These are phyloP conservation scores for Poecile atricapillus DNA, from an alignment of 2,113 vertebrate species.

Conservation along the genomic window DNA sequence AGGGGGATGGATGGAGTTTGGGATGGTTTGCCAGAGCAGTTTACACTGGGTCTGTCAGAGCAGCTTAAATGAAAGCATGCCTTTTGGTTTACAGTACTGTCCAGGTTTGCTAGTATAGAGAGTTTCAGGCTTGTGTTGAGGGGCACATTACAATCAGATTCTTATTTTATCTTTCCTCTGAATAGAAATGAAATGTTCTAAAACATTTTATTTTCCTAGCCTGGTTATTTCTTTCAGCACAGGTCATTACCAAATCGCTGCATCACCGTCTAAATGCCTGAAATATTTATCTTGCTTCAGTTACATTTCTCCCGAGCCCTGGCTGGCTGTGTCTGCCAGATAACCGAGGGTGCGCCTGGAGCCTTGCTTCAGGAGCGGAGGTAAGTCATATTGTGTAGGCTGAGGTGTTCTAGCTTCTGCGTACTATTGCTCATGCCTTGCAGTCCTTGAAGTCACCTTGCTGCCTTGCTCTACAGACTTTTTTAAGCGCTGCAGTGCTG, in stretches of 20 bases:
- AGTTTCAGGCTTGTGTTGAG: not conserved
- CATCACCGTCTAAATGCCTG: not conserved
- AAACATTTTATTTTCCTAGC: not conserved
- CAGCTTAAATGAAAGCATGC: accelerated
- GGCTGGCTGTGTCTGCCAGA: not conserved
- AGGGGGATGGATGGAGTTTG: not conserved
- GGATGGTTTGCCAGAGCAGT: not conserved
- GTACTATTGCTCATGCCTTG: not conserved
- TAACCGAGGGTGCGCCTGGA: not conserved
- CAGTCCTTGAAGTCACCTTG: constrained; percentile 54
- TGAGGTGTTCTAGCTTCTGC: constrained; percentile 36
- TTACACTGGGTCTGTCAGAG: not conserved
- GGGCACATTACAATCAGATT: not conserved
- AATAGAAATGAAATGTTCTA: not conserved
- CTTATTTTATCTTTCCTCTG: not conserved
- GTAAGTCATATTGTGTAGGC: constrained; percentile 40
- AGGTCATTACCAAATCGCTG: not conserved
- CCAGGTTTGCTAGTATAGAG: not conserved
- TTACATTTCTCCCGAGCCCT: not conserved
- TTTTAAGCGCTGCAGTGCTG: not conserved
- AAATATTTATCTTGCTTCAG: constrained; percentile 14
- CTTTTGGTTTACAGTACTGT: not conserved
- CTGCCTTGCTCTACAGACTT: not conserved
- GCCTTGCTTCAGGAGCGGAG: not conserved
- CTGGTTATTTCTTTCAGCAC: not conserved